Conservation (phyloP, 2,113 vertebrate species). For the Scatophagus argus region DNA sequence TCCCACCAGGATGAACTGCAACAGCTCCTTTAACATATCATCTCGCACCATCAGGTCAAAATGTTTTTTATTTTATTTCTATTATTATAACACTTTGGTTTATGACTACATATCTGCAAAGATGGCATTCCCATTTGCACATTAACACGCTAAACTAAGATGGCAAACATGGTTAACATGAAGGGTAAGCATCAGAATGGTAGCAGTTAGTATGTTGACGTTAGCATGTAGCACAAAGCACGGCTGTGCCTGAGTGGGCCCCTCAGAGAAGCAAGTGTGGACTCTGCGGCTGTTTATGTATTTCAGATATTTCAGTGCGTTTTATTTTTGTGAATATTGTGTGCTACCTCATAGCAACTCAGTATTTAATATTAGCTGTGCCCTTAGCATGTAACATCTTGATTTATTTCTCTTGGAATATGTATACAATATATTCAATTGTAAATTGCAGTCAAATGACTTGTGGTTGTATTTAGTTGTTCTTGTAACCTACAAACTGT, state of each 20-base stretch:
- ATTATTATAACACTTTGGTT: background rate
- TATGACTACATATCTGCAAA: conserved; percentile 1
- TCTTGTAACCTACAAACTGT: background rate
- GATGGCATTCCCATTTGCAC: background rate
- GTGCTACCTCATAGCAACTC: background rate
- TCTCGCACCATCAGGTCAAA: too few species aligned
- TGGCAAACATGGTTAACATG: background rate
- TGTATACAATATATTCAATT: background rate
- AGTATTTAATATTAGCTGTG: too few species aligned
- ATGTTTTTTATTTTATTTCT: too few species aligned
- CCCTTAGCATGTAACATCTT: background rate
- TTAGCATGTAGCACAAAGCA: background rate
- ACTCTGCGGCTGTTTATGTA: background rate
- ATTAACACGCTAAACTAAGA: background rate
- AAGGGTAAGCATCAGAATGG: background rate
- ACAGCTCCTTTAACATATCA: background rate
- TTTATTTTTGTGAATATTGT: background rate
- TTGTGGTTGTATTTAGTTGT: background rate
- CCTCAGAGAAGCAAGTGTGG: background rate
- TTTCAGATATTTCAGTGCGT: background rate
- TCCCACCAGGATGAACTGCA: background rate
- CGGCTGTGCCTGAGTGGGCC: background rate
- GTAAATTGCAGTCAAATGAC: background rate
- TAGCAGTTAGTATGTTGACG: background rate
- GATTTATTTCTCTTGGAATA: background rate